phyloP scores from a whole-genome alignment of 2,888 invertebrate genomes.

The Mythimna vitellina region DNA sequence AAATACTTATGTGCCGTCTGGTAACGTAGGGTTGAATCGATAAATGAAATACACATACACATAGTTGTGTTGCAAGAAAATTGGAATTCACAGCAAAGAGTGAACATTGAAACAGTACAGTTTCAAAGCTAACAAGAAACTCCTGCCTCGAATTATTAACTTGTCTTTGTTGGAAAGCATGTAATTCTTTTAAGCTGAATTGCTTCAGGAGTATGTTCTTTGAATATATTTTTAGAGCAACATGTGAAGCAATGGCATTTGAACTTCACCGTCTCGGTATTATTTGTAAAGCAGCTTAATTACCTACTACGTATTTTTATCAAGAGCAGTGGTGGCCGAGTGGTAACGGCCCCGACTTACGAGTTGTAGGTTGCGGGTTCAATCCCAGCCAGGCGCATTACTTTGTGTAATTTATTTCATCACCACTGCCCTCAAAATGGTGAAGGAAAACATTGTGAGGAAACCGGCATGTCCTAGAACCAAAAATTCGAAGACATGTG shows the following conservation, averaged over 20 bases:
- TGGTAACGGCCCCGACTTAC: too few relatives aligned
- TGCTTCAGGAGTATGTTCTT: conserved; percentile 16
- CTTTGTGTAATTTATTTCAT: too few relatives aligned
- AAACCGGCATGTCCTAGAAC: too few relatives aligned
- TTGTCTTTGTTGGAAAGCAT: conserved; percentile 48
- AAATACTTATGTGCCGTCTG: too few relatives aligned
- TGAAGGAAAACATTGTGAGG: too few relatives aligned
- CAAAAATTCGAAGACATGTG: too few relatives aligned
- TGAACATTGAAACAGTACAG: conserved; percentile 44
- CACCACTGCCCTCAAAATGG: too few relatives aligned
- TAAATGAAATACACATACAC: conserved; percentile 28
- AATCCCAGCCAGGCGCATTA: too few relatives aligned
- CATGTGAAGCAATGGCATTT: conserved; percentile 3
- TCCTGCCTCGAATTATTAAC: conserved; percentile 69
- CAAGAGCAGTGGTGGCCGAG: too few relatives aligned
- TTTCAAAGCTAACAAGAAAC: conserved; percentile 65
- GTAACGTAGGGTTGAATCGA: conserved; percentile 21
- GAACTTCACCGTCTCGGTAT: not conserved
- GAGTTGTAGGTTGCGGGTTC: too few relatives aligned
- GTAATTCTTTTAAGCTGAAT: conserved; percentile 43
- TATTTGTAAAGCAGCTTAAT: not conserved
- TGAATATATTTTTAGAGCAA: conserved; percentile 37
- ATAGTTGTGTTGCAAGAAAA: conserved; percentile 44
- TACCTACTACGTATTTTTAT: not conserved
- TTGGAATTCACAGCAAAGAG: conserved; percentile 64